Percentiles rank a stretch among this genome's conserved stretches.
These are phyloP conservation scores for Sinotaia quadrata DNA, from an alignment of 2,888 invertebrate species.

Conservation along the genomic window DNA sequence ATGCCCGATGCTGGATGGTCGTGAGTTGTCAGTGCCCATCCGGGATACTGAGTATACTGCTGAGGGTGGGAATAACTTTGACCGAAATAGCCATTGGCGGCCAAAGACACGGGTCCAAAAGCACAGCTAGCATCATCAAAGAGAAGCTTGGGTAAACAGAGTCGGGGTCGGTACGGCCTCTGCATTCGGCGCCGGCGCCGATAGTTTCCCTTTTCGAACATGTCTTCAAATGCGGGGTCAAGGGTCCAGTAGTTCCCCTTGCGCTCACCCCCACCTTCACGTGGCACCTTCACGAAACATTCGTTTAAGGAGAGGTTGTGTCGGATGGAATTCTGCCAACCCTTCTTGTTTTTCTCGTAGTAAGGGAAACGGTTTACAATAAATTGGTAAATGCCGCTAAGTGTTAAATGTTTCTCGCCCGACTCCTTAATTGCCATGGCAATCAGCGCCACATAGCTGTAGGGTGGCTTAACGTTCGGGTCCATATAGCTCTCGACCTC, in stretches of 20 bases:
- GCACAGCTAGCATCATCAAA: constrained; percentile 64
- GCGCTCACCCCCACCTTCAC: constrained; percentile 94
- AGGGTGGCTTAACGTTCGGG: constrained; percentile 85
- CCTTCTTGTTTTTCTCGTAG: constrained; percentile 97
- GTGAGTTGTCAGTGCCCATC: constrained; percentile 48
- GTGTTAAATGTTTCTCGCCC: constrained; percentile 90
- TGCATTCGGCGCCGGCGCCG: constrained; percentile 96
- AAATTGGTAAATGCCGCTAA: constrained; percentile 98
- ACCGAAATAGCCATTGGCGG: constrained; percentile 57
- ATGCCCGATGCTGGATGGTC: constrained; percentile 48
- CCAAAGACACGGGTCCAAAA: constrained; percentile 59
- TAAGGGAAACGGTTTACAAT: constrained; percentile 97
- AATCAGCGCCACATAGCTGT: constrained; percentile 87
- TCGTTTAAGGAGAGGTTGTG: constrained; percentile 96
- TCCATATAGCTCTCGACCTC: constrained; percentile 56
- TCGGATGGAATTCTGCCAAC: constrained; percentile 98
- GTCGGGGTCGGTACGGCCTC: constrained; percentile 74
- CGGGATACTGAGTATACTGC: constrained; percentile 57
- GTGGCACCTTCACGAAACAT: constrained; percentile 97
- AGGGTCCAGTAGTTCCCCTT: constrained; percentile 96
- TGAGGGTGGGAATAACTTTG: constrained; percentile 49
- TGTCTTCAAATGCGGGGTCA: constrained; percentile 96
- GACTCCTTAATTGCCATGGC: constrained; percentile 88
- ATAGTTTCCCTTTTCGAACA: constrained; percentile 99
- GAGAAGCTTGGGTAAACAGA: constrained; percentile 64